Evolutionary conservation across 1,140 invertebrate genomes (phyloP).

Genomic region (Drosophila serrata): DNA sequence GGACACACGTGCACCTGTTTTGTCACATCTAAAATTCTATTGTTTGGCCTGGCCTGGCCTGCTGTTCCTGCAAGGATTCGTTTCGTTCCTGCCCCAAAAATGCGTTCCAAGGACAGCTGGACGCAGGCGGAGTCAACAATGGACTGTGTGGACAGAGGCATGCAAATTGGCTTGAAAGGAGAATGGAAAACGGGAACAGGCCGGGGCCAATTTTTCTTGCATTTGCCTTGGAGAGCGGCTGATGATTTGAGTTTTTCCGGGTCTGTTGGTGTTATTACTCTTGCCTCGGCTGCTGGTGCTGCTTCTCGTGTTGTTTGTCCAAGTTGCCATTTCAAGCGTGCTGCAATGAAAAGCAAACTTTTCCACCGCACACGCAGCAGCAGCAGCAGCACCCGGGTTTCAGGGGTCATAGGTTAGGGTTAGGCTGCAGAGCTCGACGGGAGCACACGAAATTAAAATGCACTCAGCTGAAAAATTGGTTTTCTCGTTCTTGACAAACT

Average conservation of each 20-base stretch:
- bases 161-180: slow-evolving; percentile 48
- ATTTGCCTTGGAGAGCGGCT: slow-evolving; percentile 38
- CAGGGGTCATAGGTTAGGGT: slow-evolving; percentile 25
- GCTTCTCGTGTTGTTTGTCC: slow-evolving; percentile 71
- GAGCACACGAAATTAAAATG: slow-evolving; percentile 81
- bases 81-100: slow-evolving; percentile 49
- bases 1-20: slow-evolving; percentile 61
- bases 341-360: slow-evolving; percentile 81
- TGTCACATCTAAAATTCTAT: slow-evolving; percentile 80
- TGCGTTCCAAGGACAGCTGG: slow-evolving; percentile 40
- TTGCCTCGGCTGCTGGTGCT: slow-evolving; percentile 14
- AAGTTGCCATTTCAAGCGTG: slow-evolving; percentile 83
- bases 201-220: slow-evolving; percentile 59
- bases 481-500: slow-evolving; percentile 83
- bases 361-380: slow-evolving; percentile 49
- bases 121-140: slow-evolving; percentile 52
- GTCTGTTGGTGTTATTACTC: slow-evolving; percentile 32
- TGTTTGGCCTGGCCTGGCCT: slow-evolving; percentile 49
- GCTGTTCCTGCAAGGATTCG: slow-evolving; percentile 32
- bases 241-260: slow-evolving; percentile 42
- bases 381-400: neutral
- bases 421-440: slow-evolving; percentile 53
- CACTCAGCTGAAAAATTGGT: slow-evolving; percentile 85
- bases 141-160: slow-evolving; percentile 43
- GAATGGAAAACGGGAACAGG: slow-evolving; percentile 7